These are phyloP conservation scores for Ameiurus melas DNA, from an alignment of 2,113 vertebrate species.

Conservation along the genomic window DNA sequence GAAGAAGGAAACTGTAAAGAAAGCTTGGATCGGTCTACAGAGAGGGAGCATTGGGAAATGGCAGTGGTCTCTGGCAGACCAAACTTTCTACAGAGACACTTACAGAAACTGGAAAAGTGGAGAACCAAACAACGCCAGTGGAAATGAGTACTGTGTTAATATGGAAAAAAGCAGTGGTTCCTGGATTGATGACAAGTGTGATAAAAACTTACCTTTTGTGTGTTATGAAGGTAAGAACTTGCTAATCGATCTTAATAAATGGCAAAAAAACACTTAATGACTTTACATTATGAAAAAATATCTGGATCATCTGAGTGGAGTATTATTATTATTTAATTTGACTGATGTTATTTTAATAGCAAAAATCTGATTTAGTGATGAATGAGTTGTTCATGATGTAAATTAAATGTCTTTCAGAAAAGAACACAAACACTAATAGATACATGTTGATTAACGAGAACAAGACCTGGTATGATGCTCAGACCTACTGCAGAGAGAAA, in stretches of 20 bases:
- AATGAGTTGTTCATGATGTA: not conserved
- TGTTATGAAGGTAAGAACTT: conserved; percentile 9
- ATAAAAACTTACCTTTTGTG: not conserved
- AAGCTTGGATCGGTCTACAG: too few species aligned
- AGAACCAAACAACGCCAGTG: not conserved
- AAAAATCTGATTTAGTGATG: not conserved
- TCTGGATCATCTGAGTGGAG: not conserved
- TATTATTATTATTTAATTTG: not conserved
- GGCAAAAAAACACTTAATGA: too few species aligned
- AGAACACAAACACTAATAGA: not conserved
- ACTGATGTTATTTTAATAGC: not conserved
- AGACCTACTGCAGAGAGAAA: not conserved
- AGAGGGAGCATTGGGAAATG: too few species aligned
- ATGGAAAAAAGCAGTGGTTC: accelerated
- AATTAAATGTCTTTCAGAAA: not conserved
- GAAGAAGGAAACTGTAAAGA: too few species aligned
- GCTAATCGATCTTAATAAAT: not conserved
- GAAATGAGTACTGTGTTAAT: not conserved
- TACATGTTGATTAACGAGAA: not conserved
- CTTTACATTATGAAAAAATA: not conserved
- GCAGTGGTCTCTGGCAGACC: too few species aligned
- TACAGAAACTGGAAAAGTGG: not conserved
- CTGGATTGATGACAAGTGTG: not conserved
- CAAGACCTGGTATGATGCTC: not conserved
- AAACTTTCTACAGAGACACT: not conserved